Evolutionary conservation across 2,888 invertebrate species (phyloP).

Genomic region (Rhyacophila evoluta): DNA sequence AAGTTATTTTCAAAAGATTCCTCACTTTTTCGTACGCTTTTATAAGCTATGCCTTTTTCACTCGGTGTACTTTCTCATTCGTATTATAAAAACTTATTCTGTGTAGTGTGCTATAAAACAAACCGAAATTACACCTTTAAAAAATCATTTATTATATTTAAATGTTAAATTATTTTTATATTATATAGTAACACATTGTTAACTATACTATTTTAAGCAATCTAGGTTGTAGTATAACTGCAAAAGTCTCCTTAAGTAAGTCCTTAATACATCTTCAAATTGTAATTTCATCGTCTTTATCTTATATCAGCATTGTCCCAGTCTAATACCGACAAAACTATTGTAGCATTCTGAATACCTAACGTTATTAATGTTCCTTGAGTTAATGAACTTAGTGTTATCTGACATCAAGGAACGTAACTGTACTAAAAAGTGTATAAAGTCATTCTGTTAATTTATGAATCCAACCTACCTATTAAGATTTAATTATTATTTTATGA

Average conservation of each 20-base stretch:
- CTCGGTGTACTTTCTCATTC: too few relatives aligned
- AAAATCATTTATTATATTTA: too few relatives aligned
- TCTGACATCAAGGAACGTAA: slow-evolving; percentile 29
- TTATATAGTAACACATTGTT: too few relatives aligned
- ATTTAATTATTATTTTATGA: too few relatives aligned
- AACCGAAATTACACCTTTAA: too few relatives aligned
- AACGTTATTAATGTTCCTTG: slow-evolving; percentile 36
- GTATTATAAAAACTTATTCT: too few relatives aligned
- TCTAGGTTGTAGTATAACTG: background rate
- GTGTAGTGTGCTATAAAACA: too few relatives aligned
- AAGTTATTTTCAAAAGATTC: too few relatives aligned
- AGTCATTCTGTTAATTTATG: background rate
- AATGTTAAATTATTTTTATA: too few relatives aligned
- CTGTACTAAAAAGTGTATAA: background rate
- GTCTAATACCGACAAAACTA: slow-evolving; percentile 33
- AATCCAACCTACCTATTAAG: background rate
- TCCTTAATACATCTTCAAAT: background rate
- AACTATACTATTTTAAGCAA: too few relatives aligned
- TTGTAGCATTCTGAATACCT: slow-evolving; percentile 40
- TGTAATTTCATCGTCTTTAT: slow-evolving; percentile 27
- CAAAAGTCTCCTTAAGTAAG: background rate
- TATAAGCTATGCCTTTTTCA: too few relatives aligned
- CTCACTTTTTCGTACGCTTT: too few relatives aligned
- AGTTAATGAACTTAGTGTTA: slow-evolving; percentile 44
- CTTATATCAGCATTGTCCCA: slow-evolving; percentile 34